phyloP scores from a whole-genome alignment of 2,888 invertebrate genomes.

The Hyppa rectilinea region DNA sequence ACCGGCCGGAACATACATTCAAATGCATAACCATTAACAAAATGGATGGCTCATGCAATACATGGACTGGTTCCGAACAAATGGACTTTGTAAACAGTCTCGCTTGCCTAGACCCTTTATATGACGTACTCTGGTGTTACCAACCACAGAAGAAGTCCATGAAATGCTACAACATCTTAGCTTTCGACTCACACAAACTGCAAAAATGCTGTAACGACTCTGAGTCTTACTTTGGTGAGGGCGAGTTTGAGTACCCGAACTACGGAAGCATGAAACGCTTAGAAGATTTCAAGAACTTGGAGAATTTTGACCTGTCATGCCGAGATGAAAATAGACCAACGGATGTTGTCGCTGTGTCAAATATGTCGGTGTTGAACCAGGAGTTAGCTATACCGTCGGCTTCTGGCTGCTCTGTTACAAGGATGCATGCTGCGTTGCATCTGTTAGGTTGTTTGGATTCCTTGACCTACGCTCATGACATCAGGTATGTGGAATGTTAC shows the following conservation, averaged over 20 bases:
- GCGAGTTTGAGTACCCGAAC: constrained; percentile 83
- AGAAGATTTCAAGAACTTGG: constrained; percentile 85
- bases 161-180: constrained; percentile 95
- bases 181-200: constrained; percentile 92
- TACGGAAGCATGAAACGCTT: constrained; percentile 84
- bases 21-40: constrained; percentile 97
- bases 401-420: constrained; percentile 93
- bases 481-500: constrained; percentile 84
- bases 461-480: constrained; percentile 94
- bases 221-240: constrained; percentile 71
- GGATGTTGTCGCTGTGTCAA: constrained; percentile 80
- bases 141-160: constrained; percentile 92
- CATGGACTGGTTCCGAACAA: constrained; percentile 96
- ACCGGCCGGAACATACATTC: constrained; percentile 94
- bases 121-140: constrained; percentile 98
- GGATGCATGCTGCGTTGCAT: constrained; percentile 97
- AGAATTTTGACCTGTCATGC: constrained; percentile 79
- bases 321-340: constrained; percentile 75
- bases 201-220: constrained; percentile 84
- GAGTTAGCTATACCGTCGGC: constrained; percentile 95
- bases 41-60: constrained; percentile 96
- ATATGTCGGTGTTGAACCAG: constrained; percentile 93
- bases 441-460: constrained; percentile 97
- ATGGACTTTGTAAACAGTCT: constrained; percentile 95
- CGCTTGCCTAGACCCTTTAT: constrained; percentile 96